phyloP scores from a whole-genome alignment of 2,888 invertebrate genomes.

The Didymodactylos carnosus region DNA sequence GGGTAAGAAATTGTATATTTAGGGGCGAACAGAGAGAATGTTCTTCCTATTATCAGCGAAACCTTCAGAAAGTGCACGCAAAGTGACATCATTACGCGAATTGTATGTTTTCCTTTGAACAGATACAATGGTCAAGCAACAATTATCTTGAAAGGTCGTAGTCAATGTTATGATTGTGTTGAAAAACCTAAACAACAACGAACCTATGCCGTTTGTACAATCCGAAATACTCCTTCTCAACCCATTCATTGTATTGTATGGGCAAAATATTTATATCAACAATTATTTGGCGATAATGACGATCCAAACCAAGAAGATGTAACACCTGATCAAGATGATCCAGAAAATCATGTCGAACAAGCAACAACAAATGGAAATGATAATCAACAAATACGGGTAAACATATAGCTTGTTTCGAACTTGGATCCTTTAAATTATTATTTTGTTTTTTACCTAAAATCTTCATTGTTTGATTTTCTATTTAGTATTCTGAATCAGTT shows the following conservation, averaged over 20 bases:
- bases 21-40: too few relatives aligned
- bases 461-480: too few relatives aligned
- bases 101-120: too few relatives aligned
- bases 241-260: constrained; percentile 98
- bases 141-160: constrained; percentile 43
- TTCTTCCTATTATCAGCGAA: too few relatives aligned
- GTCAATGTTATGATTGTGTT: constrained; percentile 89
- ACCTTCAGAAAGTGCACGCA: too few relatives aligned
- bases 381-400: too few relatives aligned
- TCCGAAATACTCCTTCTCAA: constrained; percentile 93
- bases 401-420: too few relatives aligned
- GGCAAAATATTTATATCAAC: constrained; percentile 95
- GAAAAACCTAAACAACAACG: constrained; percentile 63
- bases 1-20: too few relatives aligned
- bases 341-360: constrained; percentile 43
- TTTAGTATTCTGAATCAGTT: too few relatives aligned
- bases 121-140: constrained; percentile 15
- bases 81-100: too few relatives aligned
- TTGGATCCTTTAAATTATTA: too few relatives aligned
- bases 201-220: constrained; percentile 89
- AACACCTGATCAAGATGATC: constrained; percentile 85
- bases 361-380: neutral
- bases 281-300: constrained; percentile 56
- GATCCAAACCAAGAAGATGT: constrained; percentile 86
- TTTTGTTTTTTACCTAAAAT: too few relatives aligned